A percentile compares a stretch with the other conserved stretches of the same genome.
Conservation (phyloP, 2,113 vertebrate genomes). For the Brienomyrus longianalis region DNA sequence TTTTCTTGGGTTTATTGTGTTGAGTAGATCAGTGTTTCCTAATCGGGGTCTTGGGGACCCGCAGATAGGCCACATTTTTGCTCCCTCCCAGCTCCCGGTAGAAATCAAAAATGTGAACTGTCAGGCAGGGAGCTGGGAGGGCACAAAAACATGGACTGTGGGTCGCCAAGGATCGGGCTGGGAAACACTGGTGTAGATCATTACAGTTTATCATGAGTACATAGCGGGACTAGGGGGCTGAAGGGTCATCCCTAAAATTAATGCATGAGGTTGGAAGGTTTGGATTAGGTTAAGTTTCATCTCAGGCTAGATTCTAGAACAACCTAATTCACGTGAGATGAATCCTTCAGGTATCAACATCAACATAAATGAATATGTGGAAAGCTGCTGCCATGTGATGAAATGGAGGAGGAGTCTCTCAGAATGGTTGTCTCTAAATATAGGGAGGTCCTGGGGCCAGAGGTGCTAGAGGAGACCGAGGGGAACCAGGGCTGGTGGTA, state of each 20-base stretch:
- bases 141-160: neutral
- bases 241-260: neutral
- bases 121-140: neutral
- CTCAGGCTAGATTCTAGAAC: neutral
- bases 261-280: neutral
- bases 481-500: constrained; percentile 82
- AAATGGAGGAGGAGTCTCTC: constrained; percentile 15
- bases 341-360: neutral
- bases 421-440: constrained; percentile 28
- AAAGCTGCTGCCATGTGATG: neutral
- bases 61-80: neutral
- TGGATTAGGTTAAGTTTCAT: neutral
- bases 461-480: constrained; percentile 82
- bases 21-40: neutral
- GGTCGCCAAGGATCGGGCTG: neutral
- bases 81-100: neutral
- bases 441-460: constrained; percentile 87
- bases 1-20: neutral
- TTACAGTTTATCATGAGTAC: neutral
- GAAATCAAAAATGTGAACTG: neutral
- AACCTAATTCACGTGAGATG: neutral
- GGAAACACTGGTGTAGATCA: neutral
- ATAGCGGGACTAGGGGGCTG: neutral
- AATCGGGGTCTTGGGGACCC: neutral
- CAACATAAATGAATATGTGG: neutral